A percentile compares a stretch with the other conserved stretches of the same genome.
Conservation (phyloP, 2,888 invertebrate genomes). For the Agrochola litura region DNA sequence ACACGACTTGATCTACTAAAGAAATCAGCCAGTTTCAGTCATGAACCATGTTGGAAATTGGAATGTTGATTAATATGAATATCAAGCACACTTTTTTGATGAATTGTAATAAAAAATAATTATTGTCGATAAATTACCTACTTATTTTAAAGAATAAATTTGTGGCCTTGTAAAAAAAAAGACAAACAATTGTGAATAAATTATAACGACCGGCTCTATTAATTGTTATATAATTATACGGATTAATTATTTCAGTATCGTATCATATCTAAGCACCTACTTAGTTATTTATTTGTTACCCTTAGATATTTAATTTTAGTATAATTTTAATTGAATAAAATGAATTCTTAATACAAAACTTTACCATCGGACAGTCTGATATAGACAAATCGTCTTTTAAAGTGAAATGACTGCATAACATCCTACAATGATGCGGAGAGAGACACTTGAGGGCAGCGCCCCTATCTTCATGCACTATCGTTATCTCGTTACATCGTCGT, state of each 20-base stretch:
- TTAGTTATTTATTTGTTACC: not conserved
- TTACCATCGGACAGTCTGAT: conserved; percentile 12
- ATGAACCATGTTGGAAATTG: not conserved
- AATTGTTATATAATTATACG: not conserved
- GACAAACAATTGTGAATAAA: not conserved
- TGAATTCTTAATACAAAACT: not conserved
- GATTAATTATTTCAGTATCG: not conserved
- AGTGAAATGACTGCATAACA: conserved; percentile 29
- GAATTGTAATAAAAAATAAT: not conserved
- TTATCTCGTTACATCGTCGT: conserved; percentile 78
- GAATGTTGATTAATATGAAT: conserved; percentile 3
- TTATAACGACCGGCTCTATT: not conserved
- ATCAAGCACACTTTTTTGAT: not conserved
- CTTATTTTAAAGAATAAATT: not conserved
- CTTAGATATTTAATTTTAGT: not conserved
- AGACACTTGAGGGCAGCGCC: conserved; percentile 79
- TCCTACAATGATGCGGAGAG: conserved; percentile 50
- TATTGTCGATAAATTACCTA: not conserved
- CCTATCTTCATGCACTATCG: conserved; percentile 82
- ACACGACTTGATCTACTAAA: conserved; percentile 28
- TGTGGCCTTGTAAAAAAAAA: not conserved
- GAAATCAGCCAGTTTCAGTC: conserved; percentile 4
- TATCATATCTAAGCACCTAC: not conserved
- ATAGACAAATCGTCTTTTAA: conserved; percentile 52
- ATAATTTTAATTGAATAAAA: not conserved